A percentile compares a stretch with the other conserved stretches of the same genome.
Conservation (phyloP, 2,113 vertebrate genomes). For the Corythornis vintsioides region DNA sequence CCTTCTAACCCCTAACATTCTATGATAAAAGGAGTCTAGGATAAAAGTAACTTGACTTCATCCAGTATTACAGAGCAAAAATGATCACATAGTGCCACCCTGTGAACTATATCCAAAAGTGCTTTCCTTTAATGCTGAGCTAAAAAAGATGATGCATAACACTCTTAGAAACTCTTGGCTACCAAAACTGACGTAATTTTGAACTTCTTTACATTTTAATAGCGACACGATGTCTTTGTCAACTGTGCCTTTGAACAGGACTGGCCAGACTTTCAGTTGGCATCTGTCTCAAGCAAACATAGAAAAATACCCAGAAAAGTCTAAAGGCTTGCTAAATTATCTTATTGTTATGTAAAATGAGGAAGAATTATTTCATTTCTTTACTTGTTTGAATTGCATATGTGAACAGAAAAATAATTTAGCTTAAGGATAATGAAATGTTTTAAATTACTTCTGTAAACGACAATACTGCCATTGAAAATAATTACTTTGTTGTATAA, state of each 20-base stretch:
- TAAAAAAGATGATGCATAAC: background rate
- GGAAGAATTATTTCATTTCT: background rate
- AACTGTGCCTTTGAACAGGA: background rate
- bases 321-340: background rate
- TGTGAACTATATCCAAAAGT: background rate
- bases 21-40: no score
- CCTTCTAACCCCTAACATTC: no score
- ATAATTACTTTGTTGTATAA: background rate
- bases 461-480: background rate
- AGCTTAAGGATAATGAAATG: background rate
- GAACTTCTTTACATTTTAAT: background rate
- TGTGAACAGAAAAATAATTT: background rate
- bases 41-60: background rate
- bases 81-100: constrained; percentile 9
- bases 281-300: background rate
- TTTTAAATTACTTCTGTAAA: background rate
- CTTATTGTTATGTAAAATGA: background rate
- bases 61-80: background rate
- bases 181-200: background rate
- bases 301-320: background rate
- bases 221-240: background rate
- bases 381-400: background rate
- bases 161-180: background rate
- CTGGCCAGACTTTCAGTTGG: background rate
- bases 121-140: background rate